Conservation (phyloP, 2,797 vertebrate species). For the Anas acuta region DNA sequence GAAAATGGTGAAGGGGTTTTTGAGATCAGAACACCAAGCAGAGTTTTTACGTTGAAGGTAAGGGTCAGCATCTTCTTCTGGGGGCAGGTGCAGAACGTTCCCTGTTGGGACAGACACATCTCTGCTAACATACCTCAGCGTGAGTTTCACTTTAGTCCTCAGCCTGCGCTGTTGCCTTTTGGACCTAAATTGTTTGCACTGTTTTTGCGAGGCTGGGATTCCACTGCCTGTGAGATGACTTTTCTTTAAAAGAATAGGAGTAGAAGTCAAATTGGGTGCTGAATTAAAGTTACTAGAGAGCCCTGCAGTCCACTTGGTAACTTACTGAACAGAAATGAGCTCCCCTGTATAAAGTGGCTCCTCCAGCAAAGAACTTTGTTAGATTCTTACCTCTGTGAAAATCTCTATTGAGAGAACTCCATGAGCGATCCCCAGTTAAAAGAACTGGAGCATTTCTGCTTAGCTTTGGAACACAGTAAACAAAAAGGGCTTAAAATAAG, state of each 20-base stretch:
- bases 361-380: neutral
- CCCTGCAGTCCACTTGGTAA: neutral
- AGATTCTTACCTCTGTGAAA: neutral
- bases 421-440: neutral
- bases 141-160: neutral
- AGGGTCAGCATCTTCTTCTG: neutral
- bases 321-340: neutral
- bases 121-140: neutral
- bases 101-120: neutral
- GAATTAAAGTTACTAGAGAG: neutral
- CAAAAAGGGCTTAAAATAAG: neutral
- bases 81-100: neutral
- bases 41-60: conserved; percentile 91
- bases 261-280: fast-evolving
- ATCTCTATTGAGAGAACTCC: neutral
- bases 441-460: neutral
- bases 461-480: neutral
- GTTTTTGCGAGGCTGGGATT: neutral
- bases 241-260: neutral
- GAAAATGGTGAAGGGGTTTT: conserved; percentile 87
- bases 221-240: neutral
- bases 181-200: neutral
- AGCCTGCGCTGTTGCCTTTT: neutral
- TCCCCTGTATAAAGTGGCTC: neutral
- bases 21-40: conserved; percentile 88